Conservation (phyloP, 2,113 vertebrate species). For the Mobula hypostoma region DNA sequence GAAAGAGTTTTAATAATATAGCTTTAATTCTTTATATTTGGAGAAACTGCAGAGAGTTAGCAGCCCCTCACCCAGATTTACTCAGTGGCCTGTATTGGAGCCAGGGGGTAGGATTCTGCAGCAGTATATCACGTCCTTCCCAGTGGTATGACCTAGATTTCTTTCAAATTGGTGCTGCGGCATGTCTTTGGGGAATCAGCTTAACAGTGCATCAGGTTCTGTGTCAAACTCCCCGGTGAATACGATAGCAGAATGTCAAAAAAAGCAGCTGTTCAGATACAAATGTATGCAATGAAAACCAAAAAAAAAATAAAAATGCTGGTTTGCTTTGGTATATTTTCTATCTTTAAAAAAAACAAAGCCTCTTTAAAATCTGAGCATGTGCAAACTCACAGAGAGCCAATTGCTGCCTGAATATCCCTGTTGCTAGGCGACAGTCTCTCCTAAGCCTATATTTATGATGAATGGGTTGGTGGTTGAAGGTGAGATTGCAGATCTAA, state of each 20-base stretch:
- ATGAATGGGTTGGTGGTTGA: background rate
- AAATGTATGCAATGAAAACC: background rate
- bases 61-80: background rate
- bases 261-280: background rate
- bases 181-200: background rate
- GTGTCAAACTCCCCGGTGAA: background rate
- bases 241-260: too few relatives aligned
- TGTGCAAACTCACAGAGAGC: background rate
- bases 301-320: background rate
- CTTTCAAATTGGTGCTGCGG: too few relatives aligned
- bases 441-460: background rate
- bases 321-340: background rate
- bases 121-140: background rate
- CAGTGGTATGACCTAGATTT: background rate
- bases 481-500: background rate
- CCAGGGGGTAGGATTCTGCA: background rate
- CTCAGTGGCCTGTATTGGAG: background rate
- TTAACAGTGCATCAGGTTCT: background rate
- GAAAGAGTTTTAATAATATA: background rate
- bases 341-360: background rate
- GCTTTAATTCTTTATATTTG: background rate
- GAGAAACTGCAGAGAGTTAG: background rate
- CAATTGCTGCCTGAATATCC: background rate
- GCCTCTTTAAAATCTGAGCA: background rate
- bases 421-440: conserved; percentile 23